Base-by-base conservation (phyloP, 53 echinoderm and acorn worm species). In the Echinometra lucunter region DNA sequence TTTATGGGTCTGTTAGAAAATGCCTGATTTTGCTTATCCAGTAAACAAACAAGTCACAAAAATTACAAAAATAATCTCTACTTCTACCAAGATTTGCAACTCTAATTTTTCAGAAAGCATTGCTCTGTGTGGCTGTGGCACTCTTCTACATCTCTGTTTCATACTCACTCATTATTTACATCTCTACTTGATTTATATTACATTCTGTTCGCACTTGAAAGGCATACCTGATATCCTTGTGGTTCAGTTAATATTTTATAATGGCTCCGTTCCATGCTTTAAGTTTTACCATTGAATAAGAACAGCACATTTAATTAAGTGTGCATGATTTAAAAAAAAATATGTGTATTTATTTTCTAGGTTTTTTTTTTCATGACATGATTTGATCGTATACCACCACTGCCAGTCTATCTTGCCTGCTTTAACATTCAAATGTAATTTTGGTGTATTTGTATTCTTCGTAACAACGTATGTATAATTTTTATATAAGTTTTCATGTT, bases 401-500 rank as follows among this genome's bases (percentile, higher is more conserved):
- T 88, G 88, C 53, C 34, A 49, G 88, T 88, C 88, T 88, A 88
- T 88, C 88, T 88, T 88, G 88, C 88, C 88, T 88, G 88, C 56
- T 88, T 57, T 49, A 57, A 55, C 57, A 88, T 57, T 32, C 17
- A 15, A 88, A 37, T 23, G 13, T 28, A 37, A 49, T 9, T 88
- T 47, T 49, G 30, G 55, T 88, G 6, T 56, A 53, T 88, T 28
- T 57, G 57, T 88, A 49, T 88, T 47, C 83, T 69, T 69, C 32
- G 34, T 69, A 9, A 69, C 16, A 18, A 63, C 4, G 21, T 15
- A 63, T 63, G 63, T 72, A 72, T 72, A 35, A 42, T 78, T 78
- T 21, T 34, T 34, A 69, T 9, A 42, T 78, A 78, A 56, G 38
- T 40, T 35, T 78, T 40, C 38, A 42, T 78, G 78, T 38, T 78